Conservation (phyloP, 2,113 vertebrate species). For the Zapornia atra region DNA sequence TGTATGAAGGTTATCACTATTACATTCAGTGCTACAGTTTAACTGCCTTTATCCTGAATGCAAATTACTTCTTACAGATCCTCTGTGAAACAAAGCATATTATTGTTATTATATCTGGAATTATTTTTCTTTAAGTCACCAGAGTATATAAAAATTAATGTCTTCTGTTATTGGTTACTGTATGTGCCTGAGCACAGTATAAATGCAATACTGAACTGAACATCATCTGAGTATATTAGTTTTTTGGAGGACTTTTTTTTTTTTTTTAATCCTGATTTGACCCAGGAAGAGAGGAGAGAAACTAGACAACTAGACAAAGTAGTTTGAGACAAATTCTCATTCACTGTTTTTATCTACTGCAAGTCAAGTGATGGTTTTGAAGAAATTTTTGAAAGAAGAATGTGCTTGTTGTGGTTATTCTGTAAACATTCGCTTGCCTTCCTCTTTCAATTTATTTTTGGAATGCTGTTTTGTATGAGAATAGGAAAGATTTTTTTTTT, state of each 20-base stretch:
- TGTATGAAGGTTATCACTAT: not conserved
- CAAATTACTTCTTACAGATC: not conserved
- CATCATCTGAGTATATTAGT: not conserved
- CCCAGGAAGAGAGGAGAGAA: not conserved
- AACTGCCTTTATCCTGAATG: not conserved
- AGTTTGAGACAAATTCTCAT: not conserved
- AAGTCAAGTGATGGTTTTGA: not conserved
- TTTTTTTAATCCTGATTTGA: not conserved
- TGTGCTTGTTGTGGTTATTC: not conserved
- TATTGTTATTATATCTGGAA: not conserved
- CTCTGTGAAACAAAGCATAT: not conserved
- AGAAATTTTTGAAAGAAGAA: not conserved
- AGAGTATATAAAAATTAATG: constrained; percentile 13
- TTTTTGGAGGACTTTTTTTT: not conserved
- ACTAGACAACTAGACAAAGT: not conserved
- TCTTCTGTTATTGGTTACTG: not conserved
- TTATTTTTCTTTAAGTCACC: not conserved
- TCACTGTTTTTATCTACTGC: not conserved
- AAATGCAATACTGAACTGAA: not conserved
- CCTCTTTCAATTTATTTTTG: not conserved
- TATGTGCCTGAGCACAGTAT: not conserved
- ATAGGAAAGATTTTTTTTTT: not conserved
- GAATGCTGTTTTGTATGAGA: not conserved
- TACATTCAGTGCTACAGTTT: not conserved
- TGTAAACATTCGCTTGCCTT: not conserved